A percentile compares a stretch with the other conserved stretches of the same genome.
Conservation (phyloP, 2,797 vertebrate species). For the Sternarchorhynchus goeldii region DNA sequence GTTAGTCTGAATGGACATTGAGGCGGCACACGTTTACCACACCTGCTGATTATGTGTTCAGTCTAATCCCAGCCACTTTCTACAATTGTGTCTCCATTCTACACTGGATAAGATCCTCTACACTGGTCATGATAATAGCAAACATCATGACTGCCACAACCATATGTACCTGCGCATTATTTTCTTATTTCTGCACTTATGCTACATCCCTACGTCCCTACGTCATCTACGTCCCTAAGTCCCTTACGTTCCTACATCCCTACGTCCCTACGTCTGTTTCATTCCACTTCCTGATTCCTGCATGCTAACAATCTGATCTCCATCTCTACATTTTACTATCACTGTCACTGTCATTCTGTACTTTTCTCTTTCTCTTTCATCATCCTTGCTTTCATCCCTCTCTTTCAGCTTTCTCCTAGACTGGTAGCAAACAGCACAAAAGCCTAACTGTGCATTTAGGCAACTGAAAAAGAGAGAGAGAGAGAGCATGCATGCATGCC, state of each 20-base stretch:
- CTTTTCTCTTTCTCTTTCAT: conserved; percentile 30
- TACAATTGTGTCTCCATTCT: not conserved
- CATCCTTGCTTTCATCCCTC: conserved; percentile 13
- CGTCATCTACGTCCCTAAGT: no score
- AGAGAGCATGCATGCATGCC: conserved; percentile 29
- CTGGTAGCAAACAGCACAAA: conserved; percentile 65
- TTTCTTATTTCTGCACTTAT: no score
- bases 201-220: no score
- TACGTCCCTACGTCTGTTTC: conserved; percentile 4
- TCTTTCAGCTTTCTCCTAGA: conserved; percentile 36
- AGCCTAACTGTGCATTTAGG: conserved; percentile 68
- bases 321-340: conserved; percentile 30
- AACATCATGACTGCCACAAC: no score
- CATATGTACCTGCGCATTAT: not conserved
- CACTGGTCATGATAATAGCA: no score
- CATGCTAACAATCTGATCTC: not conserved
- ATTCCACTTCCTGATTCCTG: not conserved
- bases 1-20: no score
- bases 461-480: conserved; percentile 45
- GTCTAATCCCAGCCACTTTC: no score
- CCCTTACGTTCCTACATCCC: not conserved
- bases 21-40: no score
- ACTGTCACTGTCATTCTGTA: conserved; percentile 38
- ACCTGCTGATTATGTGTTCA: no score
- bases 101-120: no score